Percentiles rank a stretch among this genome's conserved stretches.
Conservation (phyloP, 1,140 invertebrate species). For the Papilio glaucus region DNA sequence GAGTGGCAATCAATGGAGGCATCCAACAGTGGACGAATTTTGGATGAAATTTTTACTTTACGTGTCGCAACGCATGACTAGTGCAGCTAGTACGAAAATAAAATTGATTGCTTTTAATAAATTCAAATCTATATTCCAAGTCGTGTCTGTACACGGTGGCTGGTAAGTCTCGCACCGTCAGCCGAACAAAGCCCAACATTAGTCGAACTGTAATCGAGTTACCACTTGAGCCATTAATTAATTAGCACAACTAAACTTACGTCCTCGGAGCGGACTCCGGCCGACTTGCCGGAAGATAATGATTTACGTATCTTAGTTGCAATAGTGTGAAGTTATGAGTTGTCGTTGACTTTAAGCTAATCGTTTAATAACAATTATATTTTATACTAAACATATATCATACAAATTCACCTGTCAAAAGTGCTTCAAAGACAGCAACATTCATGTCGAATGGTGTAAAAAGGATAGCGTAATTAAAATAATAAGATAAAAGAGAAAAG, state of each 20-base stretch:
- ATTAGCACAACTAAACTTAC: conserved; percentile 31
- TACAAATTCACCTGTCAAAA: too few species aligned
- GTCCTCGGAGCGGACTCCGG: conserved; percentile 16
- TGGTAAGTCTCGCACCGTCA: conserved; percentile 19
- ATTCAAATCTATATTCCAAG: neutral
- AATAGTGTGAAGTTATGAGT: conserved; percentile 12
- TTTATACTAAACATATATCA: too few species aligned
- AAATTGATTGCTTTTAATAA: neutral
- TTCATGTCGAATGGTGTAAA: too few species aligned
- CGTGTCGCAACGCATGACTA: too few species aligned
- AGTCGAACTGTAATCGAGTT: conserved; percentile 35
- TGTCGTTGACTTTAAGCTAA: neutral
- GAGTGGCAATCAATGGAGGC: too few species aligned
- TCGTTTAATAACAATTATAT: neutral
- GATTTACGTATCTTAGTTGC: conserved; percentile 32
- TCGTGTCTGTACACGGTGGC: neutral
- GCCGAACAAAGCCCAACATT: conserved; percentile 33
- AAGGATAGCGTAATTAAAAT: too few species aligned
- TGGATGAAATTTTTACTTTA: too few species aligned
- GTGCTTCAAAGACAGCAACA: too few species aligned
- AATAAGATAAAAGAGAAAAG: too few species aligned
- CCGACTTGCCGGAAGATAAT: conserved; percentile 9
- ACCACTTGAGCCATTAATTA: conserved; percentile 36
- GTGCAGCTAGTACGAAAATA: neutral
- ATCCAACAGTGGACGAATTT: too few species aligned